Evolutionary conservation across 2,888 invertebrate species (phyloP).

Genomic region (Protonemura montana): DNA sequence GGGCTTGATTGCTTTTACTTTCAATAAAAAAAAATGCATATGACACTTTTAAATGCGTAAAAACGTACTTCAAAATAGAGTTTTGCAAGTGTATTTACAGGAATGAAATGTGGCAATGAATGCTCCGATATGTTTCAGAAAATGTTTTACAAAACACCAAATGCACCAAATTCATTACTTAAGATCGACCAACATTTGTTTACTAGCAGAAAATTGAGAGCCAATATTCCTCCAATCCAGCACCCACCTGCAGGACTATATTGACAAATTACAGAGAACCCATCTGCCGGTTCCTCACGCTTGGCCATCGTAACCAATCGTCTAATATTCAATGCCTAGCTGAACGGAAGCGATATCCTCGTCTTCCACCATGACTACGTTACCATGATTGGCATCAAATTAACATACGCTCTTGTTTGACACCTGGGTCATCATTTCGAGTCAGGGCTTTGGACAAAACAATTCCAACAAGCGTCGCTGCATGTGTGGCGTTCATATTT

Average conservation of each 20-base stretch:
- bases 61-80: too few species aligned
- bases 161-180: too few species aligned
- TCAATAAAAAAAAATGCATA: neutral
- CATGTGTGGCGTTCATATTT: neutral
- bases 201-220: too few species aligned
- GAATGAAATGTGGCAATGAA: too few species aligned
- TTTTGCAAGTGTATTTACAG: too few species aligned
- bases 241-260: too few species aligned
- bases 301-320: neutral
- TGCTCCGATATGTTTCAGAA: too few species aligned
- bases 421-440: constrained; percentile 5
- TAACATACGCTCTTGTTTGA: neutral
- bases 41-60: too few species aligned
- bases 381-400: neutral
- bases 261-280: neutral
- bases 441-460: neutral
- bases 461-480: neutral
- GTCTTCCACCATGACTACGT: neutral
- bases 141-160: too few species aligned
- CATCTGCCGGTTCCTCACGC: neutral
- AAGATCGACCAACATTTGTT: too few species aligned
- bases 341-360: neutral
- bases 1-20: neutral
- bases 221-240: too few species aligned
- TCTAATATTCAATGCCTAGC: neutral